Percentiles rank a stretch among this genome's conserved stretches.
Conservation (phyloP, 2,888 invertebrate genomes). For the Epistrophe grossulariae region DNA sequence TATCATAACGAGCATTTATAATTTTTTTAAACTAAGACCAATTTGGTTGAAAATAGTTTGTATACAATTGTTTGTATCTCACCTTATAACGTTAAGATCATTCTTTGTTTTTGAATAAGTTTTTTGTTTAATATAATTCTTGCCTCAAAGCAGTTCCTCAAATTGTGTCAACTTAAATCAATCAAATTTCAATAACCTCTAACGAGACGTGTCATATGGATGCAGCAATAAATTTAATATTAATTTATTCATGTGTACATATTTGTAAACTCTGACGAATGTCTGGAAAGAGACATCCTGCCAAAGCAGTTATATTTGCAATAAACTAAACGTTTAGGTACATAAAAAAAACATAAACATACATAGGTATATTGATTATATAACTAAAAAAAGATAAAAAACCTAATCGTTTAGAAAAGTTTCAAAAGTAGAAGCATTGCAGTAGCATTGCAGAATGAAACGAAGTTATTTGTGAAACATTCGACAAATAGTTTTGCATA, state of each 20-base stretch:
- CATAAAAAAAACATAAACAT: conserved; percentile 1
- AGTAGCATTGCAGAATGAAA: conserved; percentile 44
- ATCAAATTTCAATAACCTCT: conserved; percentile 30
- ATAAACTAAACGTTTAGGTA: conserved; percentile 18
- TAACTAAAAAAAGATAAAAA: neutral
- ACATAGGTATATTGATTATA: neutral
- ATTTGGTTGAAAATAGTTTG: no score
- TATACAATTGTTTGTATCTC: no score
- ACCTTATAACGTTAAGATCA: no score
- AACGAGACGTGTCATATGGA: conserved; percentile 25
- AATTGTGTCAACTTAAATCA: conserved; percentile 28
- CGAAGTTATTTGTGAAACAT: conserved; percentile 65
- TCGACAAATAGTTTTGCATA: conserved; percentile 69
- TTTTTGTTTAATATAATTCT: neutral
- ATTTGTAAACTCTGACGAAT: conserved; percentile 36
- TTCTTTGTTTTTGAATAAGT: no score
- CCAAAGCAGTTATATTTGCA: conserved; percentile 13
- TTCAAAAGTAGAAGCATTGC: conserved; percentile 36
- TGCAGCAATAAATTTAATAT: conserved; percentile 45
- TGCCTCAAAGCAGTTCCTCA: neutral
- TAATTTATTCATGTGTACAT: conserved; percentile 58
- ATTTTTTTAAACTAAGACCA: no score
- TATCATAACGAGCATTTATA: no score
- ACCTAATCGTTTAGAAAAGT: conserved; percentile 64
- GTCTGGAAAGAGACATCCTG: conserved; percentile 41